Conservation (phyloP, 2,113 vertebrate genomes). For the Hippocampus mohnikei region DNA sequence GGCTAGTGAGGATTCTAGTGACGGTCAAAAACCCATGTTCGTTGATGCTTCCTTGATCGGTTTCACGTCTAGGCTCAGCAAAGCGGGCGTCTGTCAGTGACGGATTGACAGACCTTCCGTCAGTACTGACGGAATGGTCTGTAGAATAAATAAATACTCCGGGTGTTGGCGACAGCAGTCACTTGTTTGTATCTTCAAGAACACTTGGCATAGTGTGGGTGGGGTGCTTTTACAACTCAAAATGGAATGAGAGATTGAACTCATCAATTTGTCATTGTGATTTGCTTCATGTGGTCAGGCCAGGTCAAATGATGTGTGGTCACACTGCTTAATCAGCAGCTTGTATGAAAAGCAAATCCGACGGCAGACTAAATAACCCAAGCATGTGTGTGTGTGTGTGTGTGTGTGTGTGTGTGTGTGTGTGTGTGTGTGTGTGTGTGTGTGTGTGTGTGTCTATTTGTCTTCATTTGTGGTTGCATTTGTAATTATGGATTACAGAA, state of each 20-base stretch:
- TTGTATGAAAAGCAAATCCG: background rate
- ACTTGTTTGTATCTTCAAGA: background rate
- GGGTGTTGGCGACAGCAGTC: background rate
- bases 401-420: conserved; percentile 35
- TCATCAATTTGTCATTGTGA: background rate
- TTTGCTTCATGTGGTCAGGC: background rate
- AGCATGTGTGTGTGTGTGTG: background rate
- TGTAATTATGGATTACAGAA: conserved; percentile 69
- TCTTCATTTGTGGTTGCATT: conserved; percentile 49
- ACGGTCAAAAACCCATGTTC: too few relatives aligned
- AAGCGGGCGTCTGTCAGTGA: too few relatives aligned
- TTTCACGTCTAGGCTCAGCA: too few relatives aligned
- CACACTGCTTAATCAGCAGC: background rate
- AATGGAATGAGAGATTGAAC: background rate
- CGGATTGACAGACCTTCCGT: too few relatives aligned
- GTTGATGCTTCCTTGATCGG: too few relatives aligned
- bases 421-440: conserved; percentile 27
- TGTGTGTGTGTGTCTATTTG: background rate
- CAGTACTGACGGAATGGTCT: too few relatives aligned
- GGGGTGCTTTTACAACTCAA: background rate
- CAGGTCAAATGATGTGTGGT: background rate
- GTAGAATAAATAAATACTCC: background rate
- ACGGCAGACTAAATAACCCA: conserved; percentile 18
- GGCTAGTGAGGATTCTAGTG: too few relatives aligned
- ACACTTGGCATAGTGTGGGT: background rate